phyloP scores from a whole-genome alignment of 2,113 vertebrate genomes.

The Lontra canadensis region DNA sequence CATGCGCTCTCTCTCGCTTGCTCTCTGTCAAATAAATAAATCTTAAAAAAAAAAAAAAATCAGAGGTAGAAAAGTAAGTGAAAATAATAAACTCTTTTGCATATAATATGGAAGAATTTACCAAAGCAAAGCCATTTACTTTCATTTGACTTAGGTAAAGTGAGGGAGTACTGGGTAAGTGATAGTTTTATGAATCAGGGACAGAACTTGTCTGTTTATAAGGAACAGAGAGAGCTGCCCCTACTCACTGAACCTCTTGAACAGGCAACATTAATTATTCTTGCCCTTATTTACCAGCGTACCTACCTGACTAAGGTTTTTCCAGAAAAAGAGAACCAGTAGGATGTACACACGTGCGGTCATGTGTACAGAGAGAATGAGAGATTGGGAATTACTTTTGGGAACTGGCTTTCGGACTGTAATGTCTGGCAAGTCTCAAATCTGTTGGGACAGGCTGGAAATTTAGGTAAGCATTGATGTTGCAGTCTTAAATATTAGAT shows the following conservation, averaged over 20 bases:
- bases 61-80: constrained; percentile 16
- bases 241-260: not conserved
- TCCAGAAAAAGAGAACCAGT: constrained; percentile 15
- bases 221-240: not conserved
- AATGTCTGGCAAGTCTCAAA: not conserved
- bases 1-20: too few species aligned
- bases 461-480: not conserved
- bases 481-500: not conserved
- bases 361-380: too few species aligned
- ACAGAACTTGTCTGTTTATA: not conserved
- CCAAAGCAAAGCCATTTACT: not conserved
- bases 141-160: not conserved
- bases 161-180: not conserved
- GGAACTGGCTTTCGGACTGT: not conserved
- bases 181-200: not conserved
- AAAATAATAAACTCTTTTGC: not conserved
- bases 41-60: not conserved
- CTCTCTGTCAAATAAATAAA: too few species aligned
- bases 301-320: not conserved
- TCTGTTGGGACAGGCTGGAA: not conserved
- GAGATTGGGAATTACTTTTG: not conserved
- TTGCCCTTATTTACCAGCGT: not conserved
- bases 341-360: not conserved
- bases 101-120: not conserved
- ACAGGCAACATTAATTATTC: not conserved